Base-by-base conservation (phyloP, 2,797 vertebrate genomes). In the Tympanoctomys barrerae region DNA sequence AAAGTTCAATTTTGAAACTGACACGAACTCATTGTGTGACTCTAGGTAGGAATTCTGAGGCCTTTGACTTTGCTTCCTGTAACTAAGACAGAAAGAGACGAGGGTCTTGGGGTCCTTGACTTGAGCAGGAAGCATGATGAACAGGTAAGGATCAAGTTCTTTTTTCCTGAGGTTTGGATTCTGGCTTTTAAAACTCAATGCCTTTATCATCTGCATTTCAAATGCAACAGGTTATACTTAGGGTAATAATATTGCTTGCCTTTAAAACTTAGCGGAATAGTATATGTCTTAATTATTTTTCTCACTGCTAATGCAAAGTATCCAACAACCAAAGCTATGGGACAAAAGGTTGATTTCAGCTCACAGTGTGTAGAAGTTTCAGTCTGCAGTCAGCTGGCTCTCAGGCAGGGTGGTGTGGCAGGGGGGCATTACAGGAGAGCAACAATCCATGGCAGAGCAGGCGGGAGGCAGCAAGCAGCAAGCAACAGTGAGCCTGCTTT, bases 1-100 rank as follows among this genome's bases (percentile, higher is more conserved):
- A 46, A 6, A 13, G 19, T 14, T 70, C 1, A 80, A 36, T 46
- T 7, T 36, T 36, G 39, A 21, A 2, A 2, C 6, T 21, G 36
- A 33, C 0, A 0, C 2, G 13, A n/a, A 1, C 26, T 39, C 22
- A 1, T 13, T 16, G 2, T 3, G 14, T 0, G 26, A 70, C 54
- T n/a, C 62, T 22, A 9, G 22, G 21, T 1, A 0, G 19, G 88
- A 16, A 12, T n/a, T 16, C 0, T 14, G 31, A 14, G n/a, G 42
- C 57, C 52, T 16, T 24, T 31, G 75, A n/a, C 21, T 66, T 66
- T 21, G 18, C 3, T 84, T 66, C 66, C 61, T 52, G 3, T 36
- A 31, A 49, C 10, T 31, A 39, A 33, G 66, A 22, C 8, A 19
- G 68, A 46, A 5, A 68, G 39, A 19, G 1, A 8, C 26, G 33